A percentile compares a stretch with the other conserved stretches of the same genome.
Evolutionary conservation across 92 coral and sea anemone genomes (phyloP).

Genomic region (Epizoanthus illoricatus): DNA sequence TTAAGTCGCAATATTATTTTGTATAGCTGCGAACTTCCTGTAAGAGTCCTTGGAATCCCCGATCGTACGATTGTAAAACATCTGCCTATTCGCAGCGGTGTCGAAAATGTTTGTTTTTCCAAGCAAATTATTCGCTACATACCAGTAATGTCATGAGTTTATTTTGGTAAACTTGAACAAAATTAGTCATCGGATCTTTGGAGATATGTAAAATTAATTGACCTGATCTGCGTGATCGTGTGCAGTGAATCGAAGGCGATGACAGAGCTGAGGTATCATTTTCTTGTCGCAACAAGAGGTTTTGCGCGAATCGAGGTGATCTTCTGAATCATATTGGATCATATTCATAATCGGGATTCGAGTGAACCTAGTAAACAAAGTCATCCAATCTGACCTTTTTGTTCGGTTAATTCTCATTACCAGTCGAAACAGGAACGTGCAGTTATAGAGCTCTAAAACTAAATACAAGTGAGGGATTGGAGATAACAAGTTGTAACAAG

Average conservation of each 20-base stretch:
- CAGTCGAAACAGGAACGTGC: no score
- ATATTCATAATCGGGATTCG: no score
- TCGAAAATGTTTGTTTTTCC: constrained; percentile 2
- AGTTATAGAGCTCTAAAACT: no score
- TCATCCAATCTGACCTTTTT: no score
- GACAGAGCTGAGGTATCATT: not conserved
- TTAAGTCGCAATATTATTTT: not conserved
- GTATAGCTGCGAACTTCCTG: not conserved
- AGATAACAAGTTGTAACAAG: no score
- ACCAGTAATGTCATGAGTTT: constrained; percentile 22
- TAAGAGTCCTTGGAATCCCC: not conserved
- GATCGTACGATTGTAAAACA: not conserved
- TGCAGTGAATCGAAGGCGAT: constrained; percentile 19
- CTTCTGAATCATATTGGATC: no score
- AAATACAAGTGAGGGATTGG: no score
- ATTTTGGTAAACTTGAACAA: not conserved
- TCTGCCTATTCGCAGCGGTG: not conserved
- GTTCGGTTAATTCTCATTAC: no score
- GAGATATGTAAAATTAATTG: constrained; percentile 12
- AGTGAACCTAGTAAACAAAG: no score
- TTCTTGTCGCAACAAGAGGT: not conserved
- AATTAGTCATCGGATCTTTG: not conserved
- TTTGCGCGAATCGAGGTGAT: not conserved
- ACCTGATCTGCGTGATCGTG: constrained; percentile 16
- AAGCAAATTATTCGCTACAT: not conserved